Base-by-base conservation (phyloP, 2,888 invertebrate species). In the Tenthredo notha region DNA sequence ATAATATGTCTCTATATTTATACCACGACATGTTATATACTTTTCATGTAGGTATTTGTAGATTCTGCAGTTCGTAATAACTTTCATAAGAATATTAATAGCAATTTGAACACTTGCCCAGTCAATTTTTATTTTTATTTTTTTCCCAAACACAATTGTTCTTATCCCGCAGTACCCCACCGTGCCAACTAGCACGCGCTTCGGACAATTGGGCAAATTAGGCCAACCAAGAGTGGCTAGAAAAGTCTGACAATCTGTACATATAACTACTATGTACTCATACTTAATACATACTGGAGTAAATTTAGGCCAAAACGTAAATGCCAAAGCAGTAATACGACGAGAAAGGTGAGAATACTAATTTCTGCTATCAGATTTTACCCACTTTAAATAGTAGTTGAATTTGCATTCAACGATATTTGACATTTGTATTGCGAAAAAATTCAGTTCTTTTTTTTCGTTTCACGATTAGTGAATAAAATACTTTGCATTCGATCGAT, bases 221-320 rank as follows among this genome's bases (percentile, higher is more conserved):
- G 75, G 75, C 75, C 75, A 75, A 25, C 75, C 7, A 1, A 21
- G 75, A 75, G 21, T 75, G 21, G 75, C 25, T 75, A 75, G 47
- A 50, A 75, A 75, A 75, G 18, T 75, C 25, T 47, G 43, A 50
- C 75, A 43, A 74, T 47, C 72, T 18, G 37, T 29, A 65, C 29
- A 15, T 65, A 25, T 9, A 65, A n/a, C 5, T 25, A 21, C 12
- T 61, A 15, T 47, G 15, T 61, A 61, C 61, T 15, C 21, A n/a
- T 37, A 7, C 7, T 70, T 70, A 70, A 70, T n/a, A 37, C 7
- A 37, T 37, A 40, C n/a, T 37, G n/a, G 37, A 37, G 33, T 37
- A 37, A 70, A 29, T 37, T 29, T 70, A 70, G 70, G 70, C 7
- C n/a, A 70, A 70, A 37, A 37, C 29, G 9, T 33, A 50, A 50